phyloP scores from a whole-genome alignment of 2,113 vertebrate genomes.

The Lepidothrix coronata region DNA sequence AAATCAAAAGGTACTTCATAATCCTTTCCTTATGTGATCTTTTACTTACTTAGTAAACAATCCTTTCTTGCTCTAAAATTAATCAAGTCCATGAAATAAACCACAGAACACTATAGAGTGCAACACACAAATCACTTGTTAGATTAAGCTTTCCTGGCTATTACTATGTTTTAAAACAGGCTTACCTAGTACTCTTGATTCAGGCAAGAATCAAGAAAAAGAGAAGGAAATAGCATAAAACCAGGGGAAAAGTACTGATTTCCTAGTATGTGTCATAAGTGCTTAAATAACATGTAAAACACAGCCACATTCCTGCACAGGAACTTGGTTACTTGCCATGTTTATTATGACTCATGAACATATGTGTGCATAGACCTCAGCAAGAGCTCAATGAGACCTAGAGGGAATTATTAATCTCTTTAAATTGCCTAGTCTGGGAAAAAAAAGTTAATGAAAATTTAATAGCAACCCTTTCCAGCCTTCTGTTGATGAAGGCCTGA shows the following conservation, averaged over 20 bases:
- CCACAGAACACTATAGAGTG: not conserved
- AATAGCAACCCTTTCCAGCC: not conserved
- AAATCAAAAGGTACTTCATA: not conserved
- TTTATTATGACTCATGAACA: not conserved
- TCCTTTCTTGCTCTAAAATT: not conserved
- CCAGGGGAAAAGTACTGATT: not conserved
- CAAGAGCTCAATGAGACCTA: not conserved
- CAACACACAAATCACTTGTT: not conserved
- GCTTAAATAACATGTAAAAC: not conserved
- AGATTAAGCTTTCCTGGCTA: not conserved
- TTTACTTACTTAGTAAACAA: not conserved
- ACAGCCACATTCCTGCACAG: not conserved
- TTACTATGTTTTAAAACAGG: not conserved
- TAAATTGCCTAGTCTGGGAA: not conserved
- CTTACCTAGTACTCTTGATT: not conserved
- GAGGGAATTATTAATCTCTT: not conserved
- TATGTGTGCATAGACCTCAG: not conserved
- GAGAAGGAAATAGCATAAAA: not conserved
- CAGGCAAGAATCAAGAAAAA: not conserved
- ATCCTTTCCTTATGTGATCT: not conserved
- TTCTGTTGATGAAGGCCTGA: not conserved
- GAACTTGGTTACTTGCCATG: not conserved
- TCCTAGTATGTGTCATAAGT: not conserved
- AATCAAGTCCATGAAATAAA: not conserved
- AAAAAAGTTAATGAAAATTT: not conserved